Conservation (phyloP, 2,888 invertebrate genomes). For the Drosophila lacicola region DNA sequence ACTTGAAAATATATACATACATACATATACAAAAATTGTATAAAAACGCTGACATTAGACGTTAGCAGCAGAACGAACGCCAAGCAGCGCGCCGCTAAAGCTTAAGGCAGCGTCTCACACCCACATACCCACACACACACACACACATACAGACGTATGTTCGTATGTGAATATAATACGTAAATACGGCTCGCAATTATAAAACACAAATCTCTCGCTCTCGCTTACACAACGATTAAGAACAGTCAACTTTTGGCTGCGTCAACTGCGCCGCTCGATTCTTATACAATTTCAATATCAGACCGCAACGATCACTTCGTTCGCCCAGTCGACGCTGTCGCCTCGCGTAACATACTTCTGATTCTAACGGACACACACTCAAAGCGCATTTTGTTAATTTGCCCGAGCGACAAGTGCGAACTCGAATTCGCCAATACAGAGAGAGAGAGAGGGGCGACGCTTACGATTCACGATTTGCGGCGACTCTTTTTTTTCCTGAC, state of each 20-base stretch:
- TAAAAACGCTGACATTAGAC: slow-evolving; percentile 45
- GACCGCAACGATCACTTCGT: slow-evolving; percentile 37
- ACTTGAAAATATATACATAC: slow-evolving; percentile 60
- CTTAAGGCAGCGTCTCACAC: slow-evolving; percentile 43
- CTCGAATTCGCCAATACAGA: neutral
- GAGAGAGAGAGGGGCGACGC: slow-evolving; percentile 12
- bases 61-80: slow-evolving; percentile 28
- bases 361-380: slow-evolving; percentile 62
- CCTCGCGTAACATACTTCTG: slow-evolving; percentile 53
- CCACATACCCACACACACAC: slow-evolving; percentile 27
- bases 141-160: neutral
- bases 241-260: slow-evolving; percentile 39
- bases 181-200: slow-evolving; percentile 33
- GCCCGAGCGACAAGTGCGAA: slow-evolving; percentile 51
- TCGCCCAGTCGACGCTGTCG: slow-evolving; percentile 48
- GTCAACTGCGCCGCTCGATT: slow-evolving; percentile 34
- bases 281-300: slow-evolving; percentile 65
- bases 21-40: slow-evolving; percentile 27
- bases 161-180: neutral
- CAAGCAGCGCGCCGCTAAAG: slow-evolving; percentile 29
- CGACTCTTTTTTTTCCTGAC: slow-evolving; percentile 24
- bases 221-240: slow-evolving; percentile 30
- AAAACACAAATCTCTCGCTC: slow-evolving; percentile 36
- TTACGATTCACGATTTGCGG: slow-evolving; percentile 35
- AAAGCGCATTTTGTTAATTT: slow-evolving; percentile 51